Base-by-base conservation (phyloP, 2,113 vertebrate genomes). In the Crotalus helleri region DNA sequence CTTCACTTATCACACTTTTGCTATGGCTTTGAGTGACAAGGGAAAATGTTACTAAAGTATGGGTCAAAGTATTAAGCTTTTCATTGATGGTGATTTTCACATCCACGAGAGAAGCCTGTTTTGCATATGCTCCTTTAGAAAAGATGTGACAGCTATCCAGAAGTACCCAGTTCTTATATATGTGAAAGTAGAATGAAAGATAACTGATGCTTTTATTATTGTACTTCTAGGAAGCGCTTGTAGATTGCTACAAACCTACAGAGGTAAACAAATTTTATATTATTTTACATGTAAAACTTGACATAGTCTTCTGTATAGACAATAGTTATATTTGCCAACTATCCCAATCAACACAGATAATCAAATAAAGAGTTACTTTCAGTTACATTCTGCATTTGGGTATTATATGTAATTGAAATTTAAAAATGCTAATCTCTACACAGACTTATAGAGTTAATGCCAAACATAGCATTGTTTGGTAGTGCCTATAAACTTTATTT, bases 181-280 rank as follows among this genome's bases (percentile, higher is more conserved):
- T 49, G n/a, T 86, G 13, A 58, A 69, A 46, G 51, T 53, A 13
- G 33, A 89, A 89, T 24, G 49, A 57, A 55, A n/a, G 23, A 29
- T 23, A 92, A 97, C 93, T 97, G 91, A 96, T 53, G 0, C 49
- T 96, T 94, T 91, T 92, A 88, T 97, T 95, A 89, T 94, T 97
- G 98, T 97, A 46, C 92, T 98, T 97, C 94, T 94, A 99, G 99
- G 98, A 98, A 97, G 98, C 98, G 92, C 97, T 99, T 96, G 98
- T 97, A 98, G 98, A 99, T 98, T 99, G 99, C 98, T 99, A 98
- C 98, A 99, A 99, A 98, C 99, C 99, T 96, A 99, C 98, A 98
- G 98, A 99, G 98, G 99, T 99, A 98, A 98, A 96, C 97, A 93
- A 94, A 92, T 94, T 4, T 74, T 87, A 95, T 95, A 81, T 59